Base-by-base conservation (phyloP, 2,888 invertebrate species). In the Athalia rosae region DNA sequence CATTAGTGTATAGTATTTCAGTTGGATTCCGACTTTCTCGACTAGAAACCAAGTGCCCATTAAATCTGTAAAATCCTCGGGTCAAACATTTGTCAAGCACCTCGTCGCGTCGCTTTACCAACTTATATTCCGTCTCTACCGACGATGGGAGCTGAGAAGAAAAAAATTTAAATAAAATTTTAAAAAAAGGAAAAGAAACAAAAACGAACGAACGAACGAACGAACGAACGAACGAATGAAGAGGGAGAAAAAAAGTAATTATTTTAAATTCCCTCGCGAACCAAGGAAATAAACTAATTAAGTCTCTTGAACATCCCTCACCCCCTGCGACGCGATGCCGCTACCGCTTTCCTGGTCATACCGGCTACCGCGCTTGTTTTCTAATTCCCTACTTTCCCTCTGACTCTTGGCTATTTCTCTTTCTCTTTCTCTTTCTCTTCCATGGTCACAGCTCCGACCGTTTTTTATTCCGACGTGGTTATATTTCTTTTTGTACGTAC, bases 231-330 rank as follows among this genome's bases (percentile, higher is more conserved):
- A 28, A 28, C 28, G 28, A 28, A 28, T 28, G 28, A 28, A 28
- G 28, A 28, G 28, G 3, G 28, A 15, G 76, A 62, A 77, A 78
- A 80, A 79, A 80, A 69, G 69, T 69, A 80, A 81, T 82, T 82
- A 81, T 82, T 83, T 81, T 80, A 78, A 80, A 83, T 79, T 79
- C 78, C 78, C 76, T 67, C 62, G 67, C 43, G 69, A 77, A 78
- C 67, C 76, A 63, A 78, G 77, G 79, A 79, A 79, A 80, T 82
- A 79, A 83, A 80, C 79, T 82, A 83, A 84, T 85, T 83, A 84
- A 84, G 83, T 80, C 78, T 79, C 74, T 77, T 56, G 56, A 69
- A 53, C 69, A 69, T 69, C 67, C 67, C 50, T 53, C 28, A 9
- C 66, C 69, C 62, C 11, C 43, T 56, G 69, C 7, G 8, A 11